These are phyloP conservation scores for Shinisaurus crocodilurus DNA, from an alignment of 2,113 vertebrate genomes.

Conservation along the genomic window DNA sequence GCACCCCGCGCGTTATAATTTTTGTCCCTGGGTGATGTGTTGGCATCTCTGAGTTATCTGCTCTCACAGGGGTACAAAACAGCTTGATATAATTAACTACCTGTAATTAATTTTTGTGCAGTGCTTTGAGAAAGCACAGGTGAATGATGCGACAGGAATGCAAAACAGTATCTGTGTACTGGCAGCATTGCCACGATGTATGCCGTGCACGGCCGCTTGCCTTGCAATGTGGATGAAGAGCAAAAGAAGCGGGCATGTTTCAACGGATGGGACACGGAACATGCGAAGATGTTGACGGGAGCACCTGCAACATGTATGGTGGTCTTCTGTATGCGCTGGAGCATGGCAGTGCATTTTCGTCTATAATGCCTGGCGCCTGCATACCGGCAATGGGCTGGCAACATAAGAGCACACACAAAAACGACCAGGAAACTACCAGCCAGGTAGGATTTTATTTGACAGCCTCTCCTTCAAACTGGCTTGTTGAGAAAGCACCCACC, in stretches of 20 bases:
- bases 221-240: background rate
- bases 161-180: background rate
- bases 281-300: background rate
- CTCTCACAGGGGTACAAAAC: constrained; percentile 32
- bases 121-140: constrained; percentile 45
- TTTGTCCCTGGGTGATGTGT: background rate
- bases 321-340: background rate
- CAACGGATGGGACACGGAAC: background rate
- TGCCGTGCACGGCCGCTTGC: background rate
- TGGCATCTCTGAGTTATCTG: constrained; percentile 32
- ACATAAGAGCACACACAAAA: background rate
- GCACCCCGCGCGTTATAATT: background rate
- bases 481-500: background rate
- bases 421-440: background rate
- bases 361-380: background rate
- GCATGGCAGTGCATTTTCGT: background rate
- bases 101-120: constrained; percentile 66
- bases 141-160: constrained; percentile 40
- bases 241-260: background rate
- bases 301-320: background rate
- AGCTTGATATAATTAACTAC: constrained; percentile 58
- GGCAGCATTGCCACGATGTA: background rate
- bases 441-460: background rate
- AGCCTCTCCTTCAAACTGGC: background rate
- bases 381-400: background rate